Base-by-base conservation (phyloP, 2,797 vertebrate genomes). In the Varecia variegata region DNA sequence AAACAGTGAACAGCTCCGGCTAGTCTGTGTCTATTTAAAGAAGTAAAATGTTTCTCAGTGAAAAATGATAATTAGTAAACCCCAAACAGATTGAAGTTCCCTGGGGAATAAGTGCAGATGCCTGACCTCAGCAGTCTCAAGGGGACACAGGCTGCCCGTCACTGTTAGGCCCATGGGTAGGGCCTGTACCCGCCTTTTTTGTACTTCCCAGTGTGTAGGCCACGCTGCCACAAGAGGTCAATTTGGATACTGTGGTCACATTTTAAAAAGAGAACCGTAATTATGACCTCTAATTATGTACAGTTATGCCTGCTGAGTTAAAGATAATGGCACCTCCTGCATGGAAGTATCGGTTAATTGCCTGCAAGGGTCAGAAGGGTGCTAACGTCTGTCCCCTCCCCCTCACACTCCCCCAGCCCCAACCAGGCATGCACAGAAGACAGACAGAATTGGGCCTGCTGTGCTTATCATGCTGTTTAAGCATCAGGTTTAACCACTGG, bases 331-430 rank as follows among this genome's bases (percentile, higher is more conserved):
- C 20, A 14, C 89, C 90, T 92, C 96, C 95, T 88, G 89, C 97
- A 70, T 96, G 73, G 94, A 94, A 93, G 71, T 77, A 0, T 86
- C 71, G 90, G 97, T 90, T 97, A 97, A 97, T 98, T 97, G 94
- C 87, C 27, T 94, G 2, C 5, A 4, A 71, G 50, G 30, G 95
- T 93, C 94, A 50, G 38, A 43, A 90, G 74, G 87, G 80, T 30
- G 21, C 45, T 87, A 54, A 52, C 91, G 70, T 80, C 58, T 21
- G 11, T 93, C 62, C 50, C 30, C 14, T 7, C 68, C 83, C n/a
- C 50, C 0, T 0, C 14, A 12, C 40, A 8, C 40, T 58, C 80
- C 35, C 91, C 47, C 68, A 47, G 0, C 47, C 84, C 91, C 81
- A 89, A 3, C 89, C 67, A 74, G 76, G 62, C 93, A 3, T 11